Evolutionary conservation across 1,140 invertebrate genomes (phyloP).

Genomic region (Lutraria rhynchaena): DNA sequence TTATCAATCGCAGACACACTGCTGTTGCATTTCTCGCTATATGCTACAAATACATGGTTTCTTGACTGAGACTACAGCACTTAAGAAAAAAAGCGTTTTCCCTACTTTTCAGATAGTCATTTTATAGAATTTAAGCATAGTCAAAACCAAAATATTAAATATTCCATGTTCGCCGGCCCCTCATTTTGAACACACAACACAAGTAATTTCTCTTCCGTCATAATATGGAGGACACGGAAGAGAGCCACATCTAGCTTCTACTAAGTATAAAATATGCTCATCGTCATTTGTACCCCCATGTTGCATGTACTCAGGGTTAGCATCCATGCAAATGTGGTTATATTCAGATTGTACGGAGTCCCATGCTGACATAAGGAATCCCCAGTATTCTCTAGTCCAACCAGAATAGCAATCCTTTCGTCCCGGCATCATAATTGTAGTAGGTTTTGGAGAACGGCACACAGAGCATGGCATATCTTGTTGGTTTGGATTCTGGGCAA

Average conservation of each 20-base stretch:
- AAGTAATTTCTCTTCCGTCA: slow-evolving; percentile 61
- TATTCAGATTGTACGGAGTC: no score
- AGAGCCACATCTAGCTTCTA: slow-evolving; percentile 54
- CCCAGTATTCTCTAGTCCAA: slow-evolving; percentile 54
- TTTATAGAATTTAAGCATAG: no score
- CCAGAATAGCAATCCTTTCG: slow-evolving; percentile 44
- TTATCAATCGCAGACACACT: no score
- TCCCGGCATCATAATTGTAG: slow-evolving; percentile 47
- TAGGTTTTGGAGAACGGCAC: neutral
- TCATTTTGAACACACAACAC: slow-evolving; percentile 66
- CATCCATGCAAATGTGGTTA: slow-evolving; percentile 64
- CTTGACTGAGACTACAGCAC: no score
- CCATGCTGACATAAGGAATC: slow-evolving; percentile 30
- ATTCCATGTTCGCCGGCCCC: no score
- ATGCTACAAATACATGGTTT: no score
- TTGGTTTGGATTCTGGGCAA: neutral
- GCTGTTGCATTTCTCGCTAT: no score
- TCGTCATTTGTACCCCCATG: slow-evolving; percentile 32
- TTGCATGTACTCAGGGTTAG: slow-evolving; percentile 43
- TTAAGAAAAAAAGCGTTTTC: no score
- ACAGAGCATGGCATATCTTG: slow-evolving; percentile 18
- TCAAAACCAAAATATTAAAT: no score
- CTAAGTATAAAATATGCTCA: slow-evolving; percentile 61
- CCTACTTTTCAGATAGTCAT: no score
- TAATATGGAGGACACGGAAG: slow-evolving; percentile 65